phyloP scores from a whole-genome alignment of 2,797 vertebrate genomes.

The Oreochromis mossambicus region DNA sequence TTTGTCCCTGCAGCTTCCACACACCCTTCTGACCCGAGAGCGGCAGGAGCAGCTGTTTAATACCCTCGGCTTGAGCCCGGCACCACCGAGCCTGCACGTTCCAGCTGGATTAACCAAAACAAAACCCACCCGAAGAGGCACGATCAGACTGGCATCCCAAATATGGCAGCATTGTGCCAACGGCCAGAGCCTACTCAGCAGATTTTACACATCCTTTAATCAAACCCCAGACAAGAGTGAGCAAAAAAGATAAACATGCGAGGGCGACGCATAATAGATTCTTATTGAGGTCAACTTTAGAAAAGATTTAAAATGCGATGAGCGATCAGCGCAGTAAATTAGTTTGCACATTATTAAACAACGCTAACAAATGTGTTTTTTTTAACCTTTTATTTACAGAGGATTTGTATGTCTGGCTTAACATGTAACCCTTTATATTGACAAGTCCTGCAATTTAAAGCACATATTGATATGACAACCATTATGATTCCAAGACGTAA shows the following conservation, averaged over 20 bases:
- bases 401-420: conserved; percentile 77
- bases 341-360: conserved; percentile 18
- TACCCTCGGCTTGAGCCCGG: conserved; percentile 54
- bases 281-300: not conserved
- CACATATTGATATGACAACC: conserved; percentile 81
- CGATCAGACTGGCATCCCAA: conserved; percentile 65
- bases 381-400: conserved; percentile 82
- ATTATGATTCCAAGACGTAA: conserved; percentile 80
- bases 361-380: conserved; percentile 19
- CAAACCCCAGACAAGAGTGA: conserved; percentile 28
- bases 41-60: conserved; percentile 59
- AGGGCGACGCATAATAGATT: not conserved
- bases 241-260: conserved; percentile 23
- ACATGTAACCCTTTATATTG: conserved; percentile 79
- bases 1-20: conserved; percentile 18
- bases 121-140: conserved; percentile 57
- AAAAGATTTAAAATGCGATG: not conserved
- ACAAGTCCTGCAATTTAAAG: conserved; percentile 82
- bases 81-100: conserved; percentile 47
- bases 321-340: not conserved
- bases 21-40: conserved; percentile 36
- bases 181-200: conserved; percentile 65
- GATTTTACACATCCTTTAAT: conserved; percentile 52
- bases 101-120: conserved; percentile 69
- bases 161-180: conserved; percentile 48